phyloP scores from a whole-genome alignment of 2,888 invertebrate species.

The Notodonta ziczac region DNA sequence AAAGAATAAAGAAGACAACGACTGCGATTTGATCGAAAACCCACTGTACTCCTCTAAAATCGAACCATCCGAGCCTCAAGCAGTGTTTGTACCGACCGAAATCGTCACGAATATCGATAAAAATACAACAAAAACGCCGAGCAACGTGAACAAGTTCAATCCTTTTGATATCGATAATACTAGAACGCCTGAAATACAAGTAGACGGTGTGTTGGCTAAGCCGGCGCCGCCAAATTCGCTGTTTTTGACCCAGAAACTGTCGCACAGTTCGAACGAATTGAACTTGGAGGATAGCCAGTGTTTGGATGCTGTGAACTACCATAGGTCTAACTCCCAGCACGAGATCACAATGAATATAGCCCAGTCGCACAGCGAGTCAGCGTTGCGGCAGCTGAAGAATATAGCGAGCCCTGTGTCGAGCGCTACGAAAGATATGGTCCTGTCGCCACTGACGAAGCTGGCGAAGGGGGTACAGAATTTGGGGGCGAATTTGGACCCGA shows the following conservation, averaged over 20 bases:
- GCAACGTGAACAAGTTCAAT: constrained; percentile 63
- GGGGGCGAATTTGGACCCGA: constrained; percentile 93
- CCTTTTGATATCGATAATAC: constrained; percentile 62
- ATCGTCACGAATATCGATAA: constrained; percentile 60
- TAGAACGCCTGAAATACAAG: constrained; percentile 87
- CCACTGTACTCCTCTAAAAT: constrained; percentile 80
- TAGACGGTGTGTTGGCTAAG: constrained; percentile 68
- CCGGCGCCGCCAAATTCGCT: constrained; percentile 82
- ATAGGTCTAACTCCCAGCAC: constrained; percentile 86
- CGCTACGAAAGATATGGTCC: constrained; percentile 87
- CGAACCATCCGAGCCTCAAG: constrained; percentile 67
- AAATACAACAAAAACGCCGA: constrained; percentile 65
- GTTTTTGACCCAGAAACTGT: constrained; percentile 85
- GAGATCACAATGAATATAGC: constrained; percentile 89
- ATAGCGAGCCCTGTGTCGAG: constrained; percentile 88
- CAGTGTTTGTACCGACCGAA: constrained; percentile 85
- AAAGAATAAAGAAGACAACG: constrained; percentile 57
- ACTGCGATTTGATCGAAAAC: constrained; percentile 76
- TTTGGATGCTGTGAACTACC: constrained; percentile 53
- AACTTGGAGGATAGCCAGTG: constrained; percentile 65
- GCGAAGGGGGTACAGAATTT: constrained; percentile 94
- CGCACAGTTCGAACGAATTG: constrained; percentile 89
- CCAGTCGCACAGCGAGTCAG: constrained; percentile 92
- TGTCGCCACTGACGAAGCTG: constrained; percentile 91
- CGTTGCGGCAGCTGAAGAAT: constrained; percentile 87